phyloP scores from a whole-genome alignment of 2,113 vertebrate genomes.

The Nerophis ophidion region DNA sequence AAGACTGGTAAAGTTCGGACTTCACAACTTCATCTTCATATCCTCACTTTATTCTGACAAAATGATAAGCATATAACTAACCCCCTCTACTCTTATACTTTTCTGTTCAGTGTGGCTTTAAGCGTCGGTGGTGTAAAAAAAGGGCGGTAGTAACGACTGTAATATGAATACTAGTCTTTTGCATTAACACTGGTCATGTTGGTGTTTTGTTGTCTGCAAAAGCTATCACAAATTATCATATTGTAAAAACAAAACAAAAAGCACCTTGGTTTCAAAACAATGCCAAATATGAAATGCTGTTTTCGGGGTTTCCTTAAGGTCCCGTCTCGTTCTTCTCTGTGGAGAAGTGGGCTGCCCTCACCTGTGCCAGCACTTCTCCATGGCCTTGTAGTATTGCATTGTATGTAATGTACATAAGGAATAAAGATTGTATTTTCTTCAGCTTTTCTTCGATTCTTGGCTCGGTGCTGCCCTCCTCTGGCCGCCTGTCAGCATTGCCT shows the following conservation, averaged over 20 bases:
- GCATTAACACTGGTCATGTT: constrained; percentile 3
- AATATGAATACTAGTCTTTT: background rate
- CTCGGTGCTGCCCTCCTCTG: constrained; percentile 11
- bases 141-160: no score
- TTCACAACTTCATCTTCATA: no score
- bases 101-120: background rate
- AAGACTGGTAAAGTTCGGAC: no score
- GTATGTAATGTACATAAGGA: constrained; percentile 97
- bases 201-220: background rate
- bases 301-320: background rate
- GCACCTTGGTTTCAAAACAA: constrained; percentile 42
- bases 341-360: constrained; percentile 38
- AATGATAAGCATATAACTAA: no score
- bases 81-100: no score
- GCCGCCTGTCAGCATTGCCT: rapidly evolving
- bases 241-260: constrained; percentile 26
- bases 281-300: constrained; percentile 53
- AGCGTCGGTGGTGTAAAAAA: background rate
- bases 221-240: constrained; percentile 4
- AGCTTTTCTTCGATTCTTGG: constrained; percentile 77
- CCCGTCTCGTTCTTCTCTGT: constrained; percentile 9
- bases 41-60: no score
- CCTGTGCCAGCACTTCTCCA: constrained; percentile 71
- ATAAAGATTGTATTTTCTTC: constrained; percentile 99
- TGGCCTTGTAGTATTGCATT: constrained; percentile 84